Conservation (phyloP, 2,888 invertebrate species). For the Stomorhina lunata region DNA sequence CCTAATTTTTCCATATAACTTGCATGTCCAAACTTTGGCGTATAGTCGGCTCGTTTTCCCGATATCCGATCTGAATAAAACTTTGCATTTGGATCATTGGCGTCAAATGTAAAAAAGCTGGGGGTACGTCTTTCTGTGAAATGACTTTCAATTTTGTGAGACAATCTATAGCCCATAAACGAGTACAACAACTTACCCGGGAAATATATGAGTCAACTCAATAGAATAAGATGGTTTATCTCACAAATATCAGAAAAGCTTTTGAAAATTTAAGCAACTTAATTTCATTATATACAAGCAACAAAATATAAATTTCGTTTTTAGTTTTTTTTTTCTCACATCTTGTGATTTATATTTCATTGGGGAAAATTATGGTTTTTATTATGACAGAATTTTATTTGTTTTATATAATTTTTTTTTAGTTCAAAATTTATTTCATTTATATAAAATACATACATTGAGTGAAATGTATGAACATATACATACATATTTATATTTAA, state of each 20-base stretch:
- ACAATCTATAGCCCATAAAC: too few relatives aligned
- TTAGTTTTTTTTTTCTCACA: constrained; percentile 10
- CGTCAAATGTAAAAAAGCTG: too few relatives aligned
- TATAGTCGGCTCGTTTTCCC: too few relatives aligned
- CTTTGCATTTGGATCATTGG: too few relatives aligned
- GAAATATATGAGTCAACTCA: too few relatives aligned
- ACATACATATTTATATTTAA: too few relatives aligned
- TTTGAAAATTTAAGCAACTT: background rate
- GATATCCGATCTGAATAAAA: too few relatives aligned
- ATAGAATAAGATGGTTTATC: constrained; percentile 25
- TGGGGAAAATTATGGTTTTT: constrained; percentile 50
- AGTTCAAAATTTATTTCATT: constrained; percentile 3
- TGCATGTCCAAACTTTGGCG: too few relatives aligned
- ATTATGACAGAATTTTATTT: constrained; percentile 51
- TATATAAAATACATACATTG: background rate
- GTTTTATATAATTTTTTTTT: background rate
- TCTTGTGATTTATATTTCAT: constrained; percentile 52
- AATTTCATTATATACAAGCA: background rate
- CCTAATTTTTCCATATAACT: too few relatives aligned
- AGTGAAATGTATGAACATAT: background rate
- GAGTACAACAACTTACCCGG: too few relatives aligned
- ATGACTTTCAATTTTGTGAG: too few relatives aligned
- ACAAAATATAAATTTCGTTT: background rate
- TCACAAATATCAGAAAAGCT: constrained; percentile 22
- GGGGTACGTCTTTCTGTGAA: too few relatives aligned